Base-by-base conservation (phyloP, 2,888 invertebrate species). In the Chloromyia formosa region DNA sequence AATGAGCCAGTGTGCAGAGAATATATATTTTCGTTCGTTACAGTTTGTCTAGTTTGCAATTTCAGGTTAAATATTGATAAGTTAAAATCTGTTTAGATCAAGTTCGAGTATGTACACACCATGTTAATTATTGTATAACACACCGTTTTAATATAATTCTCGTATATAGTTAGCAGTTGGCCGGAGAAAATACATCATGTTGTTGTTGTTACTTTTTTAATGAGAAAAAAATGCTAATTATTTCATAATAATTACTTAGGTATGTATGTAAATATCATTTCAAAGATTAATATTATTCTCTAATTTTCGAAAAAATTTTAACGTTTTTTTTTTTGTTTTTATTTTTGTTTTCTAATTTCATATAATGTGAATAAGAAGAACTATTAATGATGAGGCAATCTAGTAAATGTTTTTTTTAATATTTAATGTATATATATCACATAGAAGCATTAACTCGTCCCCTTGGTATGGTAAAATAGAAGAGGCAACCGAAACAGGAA, bases 361-460 rank as follows among this genome's bases (percentile, higher is more conserved):
- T 18, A 42, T 27, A 64, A 62, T 73, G 22, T 49, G 73, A 73
- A 73, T 61, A 73, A 73, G 64, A 73, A 23, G 40, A 73, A 62
- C 18, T 61, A 23, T 61, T 49, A 68, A 68, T 53, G 35, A 71
- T 62, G 64, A 73, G 73, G 64, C 73, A 73, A 73, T 54, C 62
- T 62, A 62, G 12, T 61, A 54, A 18, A 35, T 35, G 27, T 35
- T 35, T 35, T 61, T 35, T 73, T 69, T 56, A 56, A 54, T 53
- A 45, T 56, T 61, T 71, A 71, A 54, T 69, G 54, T 75, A 69
- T 75, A 73, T 75, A 75, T 75, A 75, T 75, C 75, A 75, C 75
- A 75, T 74, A 73, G 73, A 75, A 75, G 75, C 75, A 75, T 73
- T 75, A 75, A 75, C 53, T 69, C 68, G 68, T 69, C 68, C 68